A percentile compares a stretch with the other conserved stretches of the same genome.
Conservation (phyloP, 2,113 vertebrate species). For the Charina bottae region DNA sequence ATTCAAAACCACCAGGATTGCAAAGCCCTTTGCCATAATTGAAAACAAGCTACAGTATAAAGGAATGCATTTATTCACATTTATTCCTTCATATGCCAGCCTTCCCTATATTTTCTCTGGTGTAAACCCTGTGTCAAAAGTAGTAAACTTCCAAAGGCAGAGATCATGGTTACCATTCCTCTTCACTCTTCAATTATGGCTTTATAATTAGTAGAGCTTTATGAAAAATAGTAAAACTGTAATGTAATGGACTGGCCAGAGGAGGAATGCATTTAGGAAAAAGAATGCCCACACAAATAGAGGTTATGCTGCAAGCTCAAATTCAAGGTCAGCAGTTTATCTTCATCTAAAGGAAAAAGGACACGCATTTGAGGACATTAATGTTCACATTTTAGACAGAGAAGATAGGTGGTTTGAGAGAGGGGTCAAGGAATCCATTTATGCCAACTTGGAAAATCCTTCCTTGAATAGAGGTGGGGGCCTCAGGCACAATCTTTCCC, state of each 20-base stretch:
- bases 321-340: no score
- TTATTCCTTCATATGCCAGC: background rate
- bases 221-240: background rate
- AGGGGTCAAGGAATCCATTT: no score
- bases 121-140: background rate
- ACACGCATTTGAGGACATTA: no score
- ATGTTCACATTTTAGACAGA: no score
- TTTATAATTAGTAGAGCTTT: background rate
- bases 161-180: background rate
- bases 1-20: background rate
- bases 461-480: no score
- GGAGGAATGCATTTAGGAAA: background rate
- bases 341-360: no score
- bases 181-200: background rate
- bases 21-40: background rate
- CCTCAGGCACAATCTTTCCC: no score
- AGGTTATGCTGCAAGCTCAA: background rate
- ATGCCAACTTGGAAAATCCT: no score
- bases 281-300: accelerated
- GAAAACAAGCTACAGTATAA: background rate
- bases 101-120: background rate
- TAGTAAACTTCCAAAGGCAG: background rate
- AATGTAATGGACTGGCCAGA: background rate
- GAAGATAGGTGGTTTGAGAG: no score
- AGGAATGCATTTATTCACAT: background rate